Evolutionary conservation across 2,888 invertebrate species (phyloP).

Genomic region (Nemapogon koenigi): DNA sequence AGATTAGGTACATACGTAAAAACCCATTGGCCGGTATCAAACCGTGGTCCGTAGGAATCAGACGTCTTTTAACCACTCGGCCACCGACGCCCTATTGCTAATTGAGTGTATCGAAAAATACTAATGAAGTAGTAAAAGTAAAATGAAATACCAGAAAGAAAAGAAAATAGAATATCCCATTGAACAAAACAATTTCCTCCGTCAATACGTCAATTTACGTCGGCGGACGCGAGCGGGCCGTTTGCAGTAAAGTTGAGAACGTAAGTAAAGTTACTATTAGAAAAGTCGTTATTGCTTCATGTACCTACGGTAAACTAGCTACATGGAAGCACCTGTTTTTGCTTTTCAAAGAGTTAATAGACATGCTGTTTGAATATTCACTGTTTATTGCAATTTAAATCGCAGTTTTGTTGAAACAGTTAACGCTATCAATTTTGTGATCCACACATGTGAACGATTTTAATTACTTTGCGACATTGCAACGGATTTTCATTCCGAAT

Average conservation of each 20-base stretch:
- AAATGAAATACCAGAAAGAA: no score
- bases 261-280: constrained; percentile 9
- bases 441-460: no score
- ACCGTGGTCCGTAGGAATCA: no score
- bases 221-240: constrained; percentile 1
- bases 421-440: no score
- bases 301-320: constrained; percentile 5
- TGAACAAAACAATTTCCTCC: constrained; percentile 8
- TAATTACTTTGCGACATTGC: no score
- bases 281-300: constrained; percentile 4
- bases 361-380: constrained; percentile 6
- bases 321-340: constrained; percentile 7
- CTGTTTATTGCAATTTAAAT: constrained; percentile 7
- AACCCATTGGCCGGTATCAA: no score
- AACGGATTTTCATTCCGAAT: no score
- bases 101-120: no score
- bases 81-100: no score
- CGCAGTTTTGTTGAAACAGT: constrained; percentile 1
- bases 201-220: constrained; percentile 9
- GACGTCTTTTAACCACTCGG: no score
- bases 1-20: no score
- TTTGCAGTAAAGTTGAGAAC: constrained; percentile 3
- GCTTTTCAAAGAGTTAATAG: constrained; percentile 3
- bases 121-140: no score
- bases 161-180: constrained; percentile 7